Percentiles rank a stretch among this genome's conserved stretches.
Conservation (phyloP, 1,140 invertebrate species). For the Scaptomyza hsui region DNA sequence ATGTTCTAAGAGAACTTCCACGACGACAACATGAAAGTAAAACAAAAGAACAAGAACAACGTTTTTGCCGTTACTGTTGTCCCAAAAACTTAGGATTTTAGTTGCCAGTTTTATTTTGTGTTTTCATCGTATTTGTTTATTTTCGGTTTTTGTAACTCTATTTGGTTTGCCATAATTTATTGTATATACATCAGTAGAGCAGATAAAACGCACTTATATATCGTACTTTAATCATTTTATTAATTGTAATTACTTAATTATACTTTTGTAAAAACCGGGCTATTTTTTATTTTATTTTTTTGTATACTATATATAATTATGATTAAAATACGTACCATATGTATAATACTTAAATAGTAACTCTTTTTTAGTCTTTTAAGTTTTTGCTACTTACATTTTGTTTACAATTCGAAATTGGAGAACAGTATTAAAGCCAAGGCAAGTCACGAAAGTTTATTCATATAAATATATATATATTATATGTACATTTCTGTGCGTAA, state of each 20-base stretch:
- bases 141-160: slow-evolving; percentile 49
- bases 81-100: slow-evolving; percentile 13
- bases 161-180: slow-evolving; percentile 75
- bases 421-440: slow-evolving; percentile 77
- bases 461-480: too few species aligned
- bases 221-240: slow-evolving; percentile 48
- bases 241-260: slow-evolving; percentile 68
- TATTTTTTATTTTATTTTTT: slow-evolving; percentile 54
- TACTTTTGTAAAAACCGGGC: slow-evolving; percentile 74
- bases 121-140: neutral
- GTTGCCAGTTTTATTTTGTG: slow-evolving; percentile 32
- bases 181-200: slow-evolving; percentile 66
- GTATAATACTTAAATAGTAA: slow-evolving; percentile 38
- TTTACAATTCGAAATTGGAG: slow-evolving; percentile 79
- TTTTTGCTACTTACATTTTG: slow-evolving; percentile 67
- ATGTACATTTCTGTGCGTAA: slow-evolving; percentile 60
- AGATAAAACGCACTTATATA: slow-evolving; percentile 22
- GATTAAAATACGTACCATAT: slow-evolving; percentile 26
- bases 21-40: too few species aligned
- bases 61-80: slow-evolving; percentile 4
- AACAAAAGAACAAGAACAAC: neutral
- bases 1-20: slow-evolving; percentile 56
- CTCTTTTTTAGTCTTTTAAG: slow-evolving; percentile 64
- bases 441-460: slow-evolving; percentile 62
- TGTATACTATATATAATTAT: slow-evolving; percentile 46